Evolutionary conservation across 1,140 invertebrate genomes (phyloP), one percentile per base, ranked within the genome.

Genomic region (Octopus sinensis): DNA sequence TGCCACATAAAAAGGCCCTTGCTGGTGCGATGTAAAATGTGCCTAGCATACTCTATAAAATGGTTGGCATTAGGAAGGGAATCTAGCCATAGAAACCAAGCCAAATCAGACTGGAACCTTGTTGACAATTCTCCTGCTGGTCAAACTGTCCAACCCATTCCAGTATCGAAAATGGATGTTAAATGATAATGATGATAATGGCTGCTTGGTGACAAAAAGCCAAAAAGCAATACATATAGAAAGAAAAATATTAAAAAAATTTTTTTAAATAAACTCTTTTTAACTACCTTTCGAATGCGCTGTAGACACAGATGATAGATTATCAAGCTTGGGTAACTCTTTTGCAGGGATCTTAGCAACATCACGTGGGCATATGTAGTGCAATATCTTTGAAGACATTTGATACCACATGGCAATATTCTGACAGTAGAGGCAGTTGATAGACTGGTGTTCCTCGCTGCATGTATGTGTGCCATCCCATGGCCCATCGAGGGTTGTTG

Each of bases 371-470:
- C 94, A 87, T 53, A 90, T 88, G 81, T 95, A 95, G 84, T 94
- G 93, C 76, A 97, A 93, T 17, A 97, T 91, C 84, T 95, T 93
- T 53, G 95, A 92, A 68, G 95, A 94, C 13, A 98, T 90, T 90
- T 98, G 97, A 91, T 98, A 96, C 94, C 96, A 98, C 88, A 98
- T 94, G 9, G 97, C 95, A 76, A 94, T 94, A 73, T 96, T 95
- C 89, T 98, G 96, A 91, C 97, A 99, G 87, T 95, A 96, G 53
- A 94, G 92, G 90, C 98, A 99, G 86, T 97, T 96, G 9, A 91
- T 91, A 56, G 89, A 81, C 75, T 88, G 86, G 43, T 84, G 85
- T n/a, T 88, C 88, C 76, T 91, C 89, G 78, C 93, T 92, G 88
- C 95, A 96, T 3, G 92, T 92, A 89, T 96, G 95, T 76, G 91